Evolutionary conservation across 1,140 invertebrate species (phyloP), one percentile per base, ranked within the genome.

Genomic region (Aleiodes sp.): DNA sequence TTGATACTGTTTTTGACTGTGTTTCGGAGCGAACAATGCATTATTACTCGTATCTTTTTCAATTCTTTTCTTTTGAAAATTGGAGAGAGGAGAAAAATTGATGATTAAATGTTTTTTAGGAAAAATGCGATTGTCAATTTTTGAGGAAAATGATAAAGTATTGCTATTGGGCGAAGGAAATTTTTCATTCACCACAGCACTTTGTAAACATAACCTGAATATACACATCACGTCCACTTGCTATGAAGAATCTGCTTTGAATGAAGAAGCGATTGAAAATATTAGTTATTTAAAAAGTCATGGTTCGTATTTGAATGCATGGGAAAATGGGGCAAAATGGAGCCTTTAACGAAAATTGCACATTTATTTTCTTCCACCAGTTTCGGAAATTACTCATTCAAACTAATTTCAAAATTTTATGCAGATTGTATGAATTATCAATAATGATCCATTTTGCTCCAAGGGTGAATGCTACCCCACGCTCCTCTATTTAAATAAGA

Each of bases 131-230:
- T 62, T 77, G 10, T 70, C 76, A 9, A 43, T 78, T 35, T 85
- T 85, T 73, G 57, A 66, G 31, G 39, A 76, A 59, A 72, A 78
- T 68, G 80, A 84, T 37, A 72, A 33, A 29, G 75, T 86, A 19
- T 73, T 87, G 24, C 66, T 90, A 9, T 78, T 90, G 56, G 89
- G 89, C 31, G 89, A 90, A 77, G 89, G 89, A 0, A 89, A 90
- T 78, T 90, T 90, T 80, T 89, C 88, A 10, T 89, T 90, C 76
- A 77, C 87, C 29, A 78, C 85, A 19, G 82, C 82, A n/a, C 76
- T 90, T 46, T 62, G 62, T 29, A 73, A 78, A 41, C 72, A 71
- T 21, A 77, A 82, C 70, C 75, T 82, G 21, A 76, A 75, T 35
- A 65, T 82, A 31, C 52, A 71, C 28, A 33, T 85, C 14, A 78